Percentiles rank a stretch among this genome's conserved stretches.
phyloP scores from a whole-genome alignment of 2,797 vertebrate genomes.

The Halcyon smyrnensis region DNA sequence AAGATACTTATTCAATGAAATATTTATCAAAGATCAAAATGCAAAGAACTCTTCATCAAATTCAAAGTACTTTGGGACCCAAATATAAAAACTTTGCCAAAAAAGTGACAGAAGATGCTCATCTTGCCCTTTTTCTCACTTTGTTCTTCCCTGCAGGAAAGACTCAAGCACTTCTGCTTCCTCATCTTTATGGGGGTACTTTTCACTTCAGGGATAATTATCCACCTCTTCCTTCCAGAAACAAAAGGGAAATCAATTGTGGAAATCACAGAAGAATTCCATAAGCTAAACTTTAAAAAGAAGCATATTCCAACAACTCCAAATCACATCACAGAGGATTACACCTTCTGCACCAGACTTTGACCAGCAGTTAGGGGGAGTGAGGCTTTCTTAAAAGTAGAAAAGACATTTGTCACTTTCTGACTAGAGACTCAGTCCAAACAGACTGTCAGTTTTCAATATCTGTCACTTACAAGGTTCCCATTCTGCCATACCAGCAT shows the following conservation, averaged over 20 bases:
- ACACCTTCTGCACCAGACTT: conserved; percentile 61
- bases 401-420: background rate
- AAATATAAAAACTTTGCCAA: background rate
- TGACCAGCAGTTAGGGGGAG: background rate
- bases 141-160: conserved; percentile 78
- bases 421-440: background rate
- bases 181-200: conserved; percentile 87
- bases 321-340: background rate
- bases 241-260: conserved; percentile 91
- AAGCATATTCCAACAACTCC: background rate
- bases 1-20: background rate
- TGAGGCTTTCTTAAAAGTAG: background rate
- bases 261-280: conserved; percentile 86
- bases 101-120: background rate
- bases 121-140: background rate
- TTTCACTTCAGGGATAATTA: conserved; percentile 79
- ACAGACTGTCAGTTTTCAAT: background rate
- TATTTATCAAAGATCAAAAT: background rate
- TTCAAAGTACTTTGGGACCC: background rate
- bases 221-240: conserved; percentile 89
- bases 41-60: background rate
- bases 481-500: conserved; percentile 8
- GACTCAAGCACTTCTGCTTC: conserved; percentile 86
- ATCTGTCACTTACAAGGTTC: background rate
- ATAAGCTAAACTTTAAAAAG: conserved; percentile 81